These are phyloP conservation scores for Macroteleia sp. DNA, from an alignment of 2,888 invertebrate genomes.

Conservation along the genomic window DNA sequence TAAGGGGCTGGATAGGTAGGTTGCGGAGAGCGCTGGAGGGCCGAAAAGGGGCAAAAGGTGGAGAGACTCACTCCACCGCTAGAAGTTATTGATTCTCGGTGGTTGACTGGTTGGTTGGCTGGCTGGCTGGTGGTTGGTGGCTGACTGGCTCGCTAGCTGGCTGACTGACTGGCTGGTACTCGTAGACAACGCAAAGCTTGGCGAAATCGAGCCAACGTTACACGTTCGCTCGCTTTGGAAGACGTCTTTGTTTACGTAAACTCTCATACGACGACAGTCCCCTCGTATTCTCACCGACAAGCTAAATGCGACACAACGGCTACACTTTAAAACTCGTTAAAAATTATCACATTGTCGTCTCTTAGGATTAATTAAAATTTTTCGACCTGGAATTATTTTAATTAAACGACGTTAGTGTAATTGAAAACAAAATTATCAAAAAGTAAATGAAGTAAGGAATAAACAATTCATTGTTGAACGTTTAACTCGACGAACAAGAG, in stretches of 20 bases:
- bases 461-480: too few relatives aligned
- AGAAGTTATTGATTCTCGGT: conserved; percentile 83
- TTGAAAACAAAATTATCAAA: too few relatives aligned
- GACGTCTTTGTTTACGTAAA: conserved; percentile 54
- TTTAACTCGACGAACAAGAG: too few relatives aligned
- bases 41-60: conserved; percentile 72
- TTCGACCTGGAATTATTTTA: conserved; percentile 1
- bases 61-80: conserved; percentile 76
- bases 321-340: conserved; percentile 18
- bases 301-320: conserved; percentile 2
- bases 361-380: conserved; percentile 13
- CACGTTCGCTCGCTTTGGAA: conserved; percentile 19
- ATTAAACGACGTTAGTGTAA: too few relatives aligned
- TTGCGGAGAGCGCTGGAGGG: conserved; percentile 63
- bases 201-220: conserved; percentile 46
- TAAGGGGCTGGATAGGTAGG: conserved; percentile 60
- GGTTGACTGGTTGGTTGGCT: conserved; percentile 55
- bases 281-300: conserved; percentile 4
- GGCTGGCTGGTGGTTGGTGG: conserved; percentile 8
- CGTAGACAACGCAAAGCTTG: conserved; percentile 52
- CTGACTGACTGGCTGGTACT: conserved; percentile 23
- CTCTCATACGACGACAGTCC: conserved; percentile 23
- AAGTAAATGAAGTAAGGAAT: too few relatives aligned
- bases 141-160: conserved; percentile 13
- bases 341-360: conserved; percentile 23